Evolutionary conservation across 2,888 invertebrate genomes (phyloP).

Genomic region (Alentia gelatinosa): DNA sequence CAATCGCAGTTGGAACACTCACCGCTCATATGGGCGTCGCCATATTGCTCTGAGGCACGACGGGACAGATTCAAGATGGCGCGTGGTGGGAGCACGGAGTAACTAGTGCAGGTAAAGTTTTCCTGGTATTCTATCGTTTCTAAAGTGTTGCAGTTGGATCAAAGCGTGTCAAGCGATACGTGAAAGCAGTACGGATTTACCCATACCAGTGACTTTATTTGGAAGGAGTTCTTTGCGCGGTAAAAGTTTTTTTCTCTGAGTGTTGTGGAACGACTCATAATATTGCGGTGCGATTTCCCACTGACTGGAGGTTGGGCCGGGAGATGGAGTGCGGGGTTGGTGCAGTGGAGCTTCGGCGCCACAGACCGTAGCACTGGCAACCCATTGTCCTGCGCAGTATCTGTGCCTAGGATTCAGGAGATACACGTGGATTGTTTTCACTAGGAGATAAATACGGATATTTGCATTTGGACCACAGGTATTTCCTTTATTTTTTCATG

Average conservation of each 20-base stretch:
- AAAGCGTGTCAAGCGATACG: background rate
- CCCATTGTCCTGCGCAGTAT: slow-evolving; percentile 32
- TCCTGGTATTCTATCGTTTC: background rate
- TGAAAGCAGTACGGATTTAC: background rate
- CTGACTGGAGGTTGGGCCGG: slow-evolving; percentile 34
- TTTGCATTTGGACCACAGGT: background rate
- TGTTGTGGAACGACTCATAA: slow-evolving; percentile 39
- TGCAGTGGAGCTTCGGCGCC: background rate
- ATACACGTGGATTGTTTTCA: slow-evolving; percentile 5
- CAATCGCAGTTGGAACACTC: slow-evolving; percentile 38
- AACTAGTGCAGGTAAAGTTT: slow-evolving; percentile 56
- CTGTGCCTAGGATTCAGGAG: background rate
- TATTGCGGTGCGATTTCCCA: background rate
- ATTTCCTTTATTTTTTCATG: slow-evolving; percentile 5
- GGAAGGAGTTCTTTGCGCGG: slow-evolving; percentile 45
- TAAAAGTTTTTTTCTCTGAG: slow-evolving; percentile 23
- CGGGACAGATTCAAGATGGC: slow-evolving; percentile 58
- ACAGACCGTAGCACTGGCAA: slow-evolving; percentile 1
- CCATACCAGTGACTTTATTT: background rate
- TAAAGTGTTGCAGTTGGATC: background rate
- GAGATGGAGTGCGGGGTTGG: slow-evolving; percentile 16
- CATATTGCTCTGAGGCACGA: slow-evolving; percentile 57
- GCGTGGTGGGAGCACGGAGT: slow-evolving; percentile 25
- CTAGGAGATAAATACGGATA: background rate
- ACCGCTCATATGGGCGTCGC: slow-evolving; percentile 56